Conservation (phyloP, 2,797 vertebrate species). For the Micropoecilia bifurca region DNA sequence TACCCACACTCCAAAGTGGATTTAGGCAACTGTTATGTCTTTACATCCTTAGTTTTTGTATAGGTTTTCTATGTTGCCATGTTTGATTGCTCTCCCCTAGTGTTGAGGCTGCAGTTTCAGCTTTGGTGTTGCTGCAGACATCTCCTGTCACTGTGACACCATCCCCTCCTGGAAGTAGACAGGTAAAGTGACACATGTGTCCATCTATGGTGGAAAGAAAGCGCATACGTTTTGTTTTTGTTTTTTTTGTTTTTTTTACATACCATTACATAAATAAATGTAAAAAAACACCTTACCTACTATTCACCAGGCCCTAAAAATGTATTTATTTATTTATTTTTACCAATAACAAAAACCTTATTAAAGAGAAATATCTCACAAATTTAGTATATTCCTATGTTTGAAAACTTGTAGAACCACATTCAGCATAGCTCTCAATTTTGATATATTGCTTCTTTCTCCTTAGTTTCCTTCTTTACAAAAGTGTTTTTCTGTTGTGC, state of each 20-base stretch:
- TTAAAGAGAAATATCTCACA: too few relatives aligned
- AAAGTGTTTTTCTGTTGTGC: background rate
- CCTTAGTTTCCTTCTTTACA: background rate
- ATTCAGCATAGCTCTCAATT: background rate
- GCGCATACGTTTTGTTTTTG: background rate
- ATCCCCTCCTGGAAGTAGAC: conserved; percentile 23
- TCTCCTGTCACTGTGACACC: conserved; percentile 73
- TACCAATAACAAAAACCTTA: too few relatives aligned
- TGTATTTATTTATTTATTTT: too few relatives aligned
- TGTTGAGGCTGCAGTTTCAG: conserved; percentile 83
- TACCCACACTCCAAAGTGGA: conserved; percentile 22
- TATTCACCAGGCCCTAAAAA: too few relatives aligned
- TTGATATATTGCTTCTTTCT: background rate
- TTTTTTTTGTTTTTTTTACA: background rate
- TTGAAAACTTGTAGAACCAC: too few relatives aligned
- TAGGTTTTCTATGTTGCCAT: background rate
- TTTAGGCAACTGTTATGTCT: conserved; percentile 10
- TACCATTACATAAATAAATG: background rate
- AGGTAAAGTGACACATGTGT: conserved; percentile 41
- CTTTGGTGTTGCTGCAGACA: conserved; percentile 86
- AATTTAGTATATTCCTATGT: too few relatives aligned
- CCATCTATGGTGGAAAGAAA: background rate
- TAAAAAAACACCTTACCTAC: background rate
- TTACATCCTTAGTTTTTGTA: background rate
- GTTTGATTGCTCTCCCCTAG: conserved; percentile 67